Conservation (phyloP, 2,888 invertebrate genomes). For the Anorthoa munda region DNA sequence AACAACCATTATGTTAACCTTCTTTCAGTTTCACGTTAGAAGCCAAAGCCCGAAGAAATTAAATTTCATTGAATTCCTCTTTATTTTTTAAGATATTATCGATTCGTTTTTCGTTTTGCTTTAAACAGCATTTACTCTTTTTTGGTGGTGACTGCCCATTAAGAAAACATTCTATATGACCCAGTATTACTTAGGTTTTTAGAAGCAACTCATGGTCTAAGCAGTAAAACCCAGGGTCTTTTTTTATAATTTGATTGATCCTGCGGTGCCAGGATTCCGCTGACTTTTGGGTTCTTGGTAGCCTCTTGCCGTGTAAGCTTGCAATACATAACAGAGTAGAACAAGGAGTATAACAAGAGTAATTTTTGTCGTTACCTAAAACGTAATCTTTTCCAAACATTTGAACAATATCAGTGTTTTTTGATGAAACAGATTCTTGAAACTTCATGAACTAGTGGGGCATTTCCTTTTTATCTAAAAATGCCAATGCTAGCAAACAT, state of each 20-base stretch:
- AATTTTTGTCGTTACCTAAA: background rate
- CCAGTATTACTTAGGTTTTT: slow-evolving; percentile 1
- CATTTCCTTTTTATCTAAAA: slow-evolving; percentile 13
- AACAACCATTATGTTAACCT: too few species aligned
- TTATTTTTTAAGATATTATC: too few species aligned
- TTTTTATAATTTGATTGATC: background rate
- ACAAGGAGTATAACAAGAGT: background rate
- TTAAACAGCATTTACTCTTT: background rate
- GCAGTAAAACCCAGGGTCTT: slow-evolving; percentile 1
- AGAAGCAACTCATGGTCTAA: slow-evolving; percentile 13
- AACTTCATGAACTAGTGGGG: slow-evolving; percentile 16
- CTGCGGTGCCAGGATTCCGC: slow-evolving; percentile 7
- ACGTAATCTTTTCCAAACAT: slow-evolving; percentile 19
- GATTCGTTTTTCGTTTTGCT: background rate
- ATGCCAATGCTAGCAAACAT: slow-evolving; percentile 9
- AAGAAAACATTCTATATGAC: background rate
- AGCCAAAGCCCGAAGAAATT: slow-evolving; percentile 1
- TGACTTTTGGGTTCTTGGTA: slow-evolving; percentile 13
- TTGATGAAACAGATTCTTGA: background rate
- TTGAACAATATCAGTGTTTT: background rate
- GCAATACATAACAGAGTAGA: slow-evolving; percentile 13
- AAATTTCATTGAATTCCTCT: slow-evolving; percentile 2
- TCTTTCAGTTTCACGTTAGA: background rate
- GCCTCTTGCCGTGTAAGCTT: background rate
- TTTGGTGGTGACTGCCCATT: too few species aligned